Evolutionary conservation across 2,888 invertebrate genomes (phyloP).

Genomic region (Pyralis farinalis): DNA sequence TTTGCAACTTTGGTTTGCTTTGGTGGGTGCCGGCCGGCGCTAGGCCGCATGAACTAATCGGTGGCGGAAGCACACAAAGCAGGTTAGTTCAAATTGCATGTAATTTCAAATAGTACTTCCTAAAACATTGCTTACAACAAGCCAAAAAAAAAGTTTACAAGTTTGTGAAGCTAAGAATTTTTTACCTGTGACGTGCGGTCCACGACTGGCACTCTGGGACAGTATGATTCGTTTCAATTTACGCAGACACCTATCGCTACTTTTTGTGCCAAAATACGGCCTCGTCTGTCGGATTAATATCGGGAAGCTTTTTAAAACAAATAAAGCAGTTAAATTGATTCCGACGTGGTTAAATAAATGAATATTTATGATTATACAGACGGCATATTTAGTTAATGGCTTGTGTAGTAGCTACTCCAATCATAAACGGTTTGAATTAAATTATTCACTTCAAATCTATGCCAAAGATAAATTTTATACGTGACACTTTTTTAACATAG

Average conservation of each 20-base stretch:
- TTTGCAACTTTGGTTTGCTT: no score
- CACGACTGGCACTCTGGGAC: no score
- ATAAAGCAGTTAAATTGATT: slow-evolving; percentile 8
- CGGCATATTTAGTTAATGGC: background rate
- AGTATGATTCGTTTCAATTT: no score
- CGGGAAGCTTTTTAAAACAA: slow-evolving; percentile 18
- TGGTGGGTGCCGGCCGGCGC: no score
- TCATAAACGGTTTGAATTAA: background rate
- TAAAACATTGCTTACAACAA: no score
- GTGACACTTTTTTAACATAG: background rate
- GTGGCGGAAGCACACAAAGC: no score
- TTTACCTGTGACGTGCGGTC: no score
- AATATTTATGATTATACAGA: slow-evolving; percentile 1
- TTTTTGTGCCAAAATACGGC: slow-evolving; percentile 5
- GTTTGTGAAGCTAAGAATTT: no score
- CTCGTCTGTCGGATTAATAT: slow-evolving; percentile 22
- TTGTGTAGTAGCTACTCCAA: background rate
- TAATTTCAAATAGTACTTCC: no score
- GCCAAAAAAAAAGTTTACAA: no score
- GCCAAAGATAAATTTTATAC: background rate
- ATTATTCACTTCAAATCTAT: background rate
- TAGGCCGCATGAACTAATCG: no score
- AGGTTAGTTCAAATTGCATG: no score
- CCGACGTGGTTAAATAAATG: background rate
- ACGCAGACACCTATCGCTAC: background rate